A percentile compares a stretch with the other conserved stretches of the same genome.
These are phyloP conservation scores for Thalpophila matura DNA, from an alignment of 2,888 invertebrate genomes.

Conservation along the genomic window DNA sequence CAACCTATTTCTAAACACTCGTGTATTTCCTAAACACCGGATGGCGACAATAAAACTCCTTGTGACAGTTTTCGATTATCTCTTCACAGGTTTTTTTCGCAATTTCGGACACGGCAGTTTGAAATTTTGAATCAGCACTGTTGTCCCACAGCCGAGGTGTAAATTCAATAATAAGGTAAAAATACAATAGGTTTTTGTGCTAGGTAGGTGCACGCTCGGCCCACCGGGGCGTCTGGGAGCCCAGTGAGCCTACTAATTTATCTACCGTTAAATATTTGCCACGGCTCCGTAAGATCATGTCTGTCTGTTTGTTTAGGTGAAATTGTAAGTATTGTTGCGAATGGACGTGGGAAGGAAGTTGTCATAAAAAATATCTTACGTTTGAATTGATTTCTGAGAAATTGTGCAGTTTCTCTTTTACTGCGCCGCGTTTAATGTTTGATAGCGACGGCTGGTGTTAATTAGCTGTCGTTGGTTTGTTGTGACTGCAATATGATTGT, in stretches of 20 bases:
- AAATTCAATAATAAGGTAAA: constrained; percentile 81
- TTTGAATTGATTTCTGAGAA: constrained; percentile 77
- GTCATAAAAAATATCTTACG: constrained; percentile 68
- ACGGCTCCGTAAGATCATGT: constrained; percentile 74
- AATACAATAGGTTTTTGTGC: constrained; percentile 74
- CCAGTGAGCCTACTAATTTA: constrained; percentile 71
- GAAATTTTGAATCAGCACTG: constrained; percentile 60
- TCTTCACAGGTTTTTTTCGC: constrained; percentile 68
- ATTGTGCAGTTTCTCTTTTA: constrained; percentile 78
- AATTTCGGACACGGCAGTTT: constrained; percentile 60
- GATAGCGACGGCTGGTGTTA: constrained; percentile 53
- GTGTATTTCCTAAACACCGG: constrained; percentile 42
- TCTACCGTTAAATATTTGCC: constrained; percentile 82
- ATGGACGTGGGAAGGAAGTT: constrained; percentile 80
- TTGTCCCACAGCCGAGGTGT: constrained; percentile 78
- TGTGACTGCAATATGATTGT: constrained; percentile 18
- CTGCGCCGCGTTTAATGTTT: constrained; percentile 65
- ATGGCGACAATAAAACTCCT: constrained; percentile 59
- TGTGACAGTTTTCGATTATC: constrained; percentile 66
- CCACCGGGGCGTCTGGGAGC: constrained; percentile 76
- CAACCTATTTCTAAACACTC: constrained; percentile 30
- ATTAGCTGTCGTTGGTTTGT: constrained; percentile 54
- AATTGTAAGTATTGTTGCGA: constrained; percentile 78
- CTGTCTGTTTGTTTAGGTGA: constrained; percentile 83
- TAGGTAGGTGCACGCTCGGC: constrained; percentile 59